Evolutionary conservation across 2,113 vertebrate genomes (phyloP).

Genomic region (Tautogolabrus adspersus): DNA sequence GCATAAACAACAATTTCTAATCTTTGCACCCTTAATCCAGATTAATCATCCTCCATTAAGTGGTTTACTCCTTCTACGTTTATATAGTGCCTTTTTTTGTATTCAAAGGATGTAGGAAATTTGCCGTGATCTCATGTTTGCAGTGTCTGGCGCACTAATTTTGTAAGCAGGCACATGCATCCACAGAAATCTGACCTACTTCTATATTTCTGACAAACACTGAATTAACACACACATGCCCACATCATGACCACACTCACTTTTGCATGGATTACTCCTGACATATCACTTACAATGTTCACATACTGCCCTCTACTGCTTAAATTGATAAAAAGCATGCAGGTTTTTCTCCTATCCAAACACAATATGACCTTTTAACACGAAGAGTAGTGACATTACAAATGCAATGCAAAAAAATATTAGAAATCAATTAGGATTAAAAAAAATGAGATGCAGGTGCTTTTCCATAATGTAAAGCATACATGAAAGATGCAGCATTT

Average conservation of each 20-base stretch:
- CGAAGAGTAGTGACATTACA: background rate
- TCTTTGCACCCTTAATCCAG: background rate
- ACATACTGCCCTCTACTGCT: conserved; percentile 74
- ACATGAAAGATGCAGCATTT: background rate
- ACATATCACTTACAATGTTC: conserved; percentile 19
- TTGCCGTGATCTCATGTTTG: background rate
- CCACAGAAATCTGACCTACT: conserved; percentile 59
- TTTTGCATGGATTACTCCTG: background rate
- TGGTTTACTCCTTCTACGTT: conserved; percentile 16
- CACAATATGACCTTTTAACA: background rate
- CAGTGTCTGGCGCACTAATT: conserved; percentile 2
- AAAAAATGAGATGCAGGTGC: background rate
- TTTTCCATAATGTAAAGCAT: background rate
- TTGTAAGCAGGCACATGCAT: conserved; percentile 16
- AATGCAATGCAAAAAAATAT: background rate
- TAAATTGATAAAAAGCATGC: conserved; percentile 17
- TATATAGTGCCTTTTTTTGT: background rate
- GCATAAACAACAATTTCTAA: background rate
- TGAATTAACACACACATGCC: conserved; percentile 7
- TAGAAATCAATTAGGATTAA: background rate
- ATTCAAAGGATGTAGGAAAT: background rate
- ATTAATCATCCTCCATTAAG: conserved; percentile 23
- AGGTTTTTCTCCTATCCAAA: background rate
- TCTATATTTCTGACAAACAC: conserved; percentile 64
- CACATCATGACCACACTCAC: conserved; percentile 9